A percentile compares a stretch with the other conserved stretches of the same genome.
Evolutionary conservation across 2,113 vertebrate genomes (phyloP).

Genomic region (Benitochromis conjunctus): DNA sequence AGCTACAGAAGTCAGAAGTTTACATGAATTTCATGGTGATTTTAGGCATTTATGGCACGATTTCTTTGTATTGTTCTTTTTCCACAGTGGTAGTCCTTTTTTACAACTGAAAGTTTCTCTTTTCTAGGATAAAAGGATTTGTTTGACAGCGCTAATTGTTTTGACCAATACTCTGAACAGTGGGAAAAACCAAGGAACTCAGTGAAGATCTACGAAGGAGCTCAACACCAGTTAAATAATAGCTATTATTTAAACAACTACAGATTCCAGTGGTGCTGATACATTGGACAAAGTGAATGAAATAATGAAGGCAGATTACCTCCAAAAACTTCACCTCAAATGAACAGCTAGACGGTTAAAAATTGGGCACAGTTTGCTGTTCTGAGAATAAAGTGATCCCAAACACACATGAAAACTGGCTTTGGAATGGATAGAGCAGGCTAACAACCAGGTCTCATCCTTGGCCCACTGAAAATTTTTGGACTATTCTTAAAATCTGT

Average conservation of each 20-base stretch:
- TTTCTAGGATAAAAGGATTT: neutral
- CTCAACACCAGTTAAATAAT: neutral
- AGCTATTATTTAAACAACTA: neutral
- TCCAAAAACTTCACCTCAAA: neutral
- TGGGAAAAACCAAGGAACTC: neutral
- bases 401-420: neutral
- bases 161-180: neutral
- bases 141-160: neutral
- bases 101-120: neutral
- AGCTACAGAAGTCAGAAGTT: neutral
- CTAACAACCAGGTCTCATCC: too few relatives aligned
- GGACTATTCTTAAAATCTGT: neutral
- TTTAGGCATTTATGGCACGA: neutral
- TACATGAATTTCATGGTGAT: neutral
- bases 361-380: neutral
- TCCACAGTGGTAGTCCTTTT: neutral
- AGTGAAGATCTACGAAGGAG: rapidly evolving
- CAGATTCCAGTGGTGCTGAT: neutral
- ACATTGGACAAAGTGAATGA: neutral
- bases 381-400: neutral
- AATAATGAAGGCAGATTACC: neutral
- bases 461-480: too few relatives aligned
- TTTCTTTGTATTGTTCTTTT: neutral
- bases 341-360: neutral
- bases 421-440: rapidly evolving